phyloP scores from a whole-genome alignment of 53 echinoderm and acorn worm genomes.

The Crossaster papposus region DNA sequence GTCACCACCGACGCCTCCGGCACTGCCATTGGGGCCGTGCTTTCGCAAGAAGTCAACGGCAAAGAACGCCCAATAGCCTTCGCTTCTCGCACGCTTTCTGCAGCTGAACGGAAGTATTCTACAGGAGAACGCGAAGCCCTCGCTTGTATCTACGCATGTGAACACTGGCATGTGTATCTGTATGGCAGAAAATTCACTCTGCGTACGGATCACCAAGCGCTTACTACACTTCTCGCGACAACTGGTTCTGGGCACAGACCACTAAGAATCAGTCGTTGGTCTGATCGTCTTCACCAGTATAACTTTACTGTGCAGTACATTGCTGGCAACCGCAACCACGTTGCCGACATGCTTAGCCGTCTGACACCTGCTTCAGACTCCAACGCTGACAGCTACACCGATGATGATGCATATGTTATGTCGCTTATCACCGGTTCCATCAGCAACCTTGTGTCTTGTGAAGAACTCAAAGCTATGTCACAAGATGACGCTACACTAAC shows the following conservation, averaged over 20 bases:
- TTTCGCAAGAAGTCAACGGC: no score
- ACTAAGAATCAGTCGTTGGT: constrained; percentile 63
- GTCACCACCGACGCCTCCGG: no score
- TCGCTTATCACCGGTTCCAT: constrained; percentile 26
- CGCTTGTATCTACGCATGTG: no score
- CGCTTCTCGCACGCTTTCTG: no score
- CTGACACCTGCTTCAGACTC: constrained; percentile 18
- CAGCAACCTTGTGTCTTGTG: constrained; percentile 28
- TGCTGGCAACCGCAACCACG: constrained; percentile 57
- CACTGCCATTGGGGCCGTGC: no score
- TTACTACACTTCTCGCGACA: constrained; percentile 58
- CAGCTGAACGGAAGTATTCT: no score
- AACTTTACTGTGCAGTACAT: constrained; percentile 66
- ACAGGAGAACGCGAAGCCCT: no score
- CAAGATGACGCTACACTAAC: constrained; percentile 15
- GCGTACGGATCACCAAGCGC: constrained; percentile 62
- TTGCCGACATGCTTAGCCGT: constrained; percentile 64
- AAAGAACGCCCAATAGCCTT: no score
- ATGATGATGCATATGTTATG: constrained; percentile 1
- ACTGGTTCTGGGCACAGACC: constrained; percentile 64
- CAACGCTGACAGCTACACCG: neutral
- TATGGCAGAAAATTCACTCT: constrained; percentile 67
- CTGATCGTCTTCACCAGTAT: constrained; percentile 56
- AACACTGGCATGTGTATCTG: constrained; percentile 67
- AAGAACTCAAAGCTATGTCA: constrained; percentile 35